Base-by-base conservation (phyloP, 2,797 vertebrate species). In the Crypturellus tataupa region DNA sequence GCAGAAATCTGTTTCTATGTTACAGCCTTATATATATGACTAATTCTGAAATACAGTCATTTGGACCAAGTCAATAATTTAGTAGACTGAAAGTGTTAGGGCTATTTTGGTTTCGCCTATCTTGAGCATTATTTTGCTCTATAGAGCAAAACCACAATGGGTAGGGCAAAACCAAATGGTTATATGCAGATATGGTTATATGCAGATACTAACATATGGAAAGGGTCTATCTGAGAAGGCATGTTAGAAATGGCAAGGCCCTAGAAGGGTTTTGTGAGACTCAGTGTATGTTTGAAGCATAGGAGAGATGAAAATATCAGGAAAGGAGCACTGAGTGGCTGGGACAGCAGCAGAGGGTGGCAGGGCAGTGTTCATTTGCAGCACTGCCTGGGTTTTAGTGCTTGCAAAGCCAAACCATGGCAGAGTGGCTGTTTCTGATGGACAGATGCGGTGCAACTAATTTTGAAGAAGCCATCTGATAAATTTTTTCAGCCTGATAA, bases 351-450 rank as follows among this genome's bases (percentile, higher is more conserved):
- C 65, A 49, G 68, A 0, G 18, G 4, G 53, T 44, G n/a, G 25
- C 85, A 13, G 82, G 87, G 72, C 80, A 78, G 53, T 20, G 91
- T 94, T 94, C 87, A 59, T 95, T 85, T 92, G 85, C 72, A 56
- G 0, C 16, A 63, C 51, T 65, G 70, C 84, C 94, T 96, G 93
- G 94, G 78, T 91, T 95, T 94, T 87, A 91, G 92, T 91, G 84
- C 63, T 95, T 81, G 73, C 68, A 37, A 27, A 95, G 80, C 60
- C 85, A 93, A 96, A 73, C 94, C 83, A 67, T 39, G 83, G 63
- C 69, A 47, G 12, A 64, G 40, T 73, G 60, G 65, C 90, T 94
- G 87, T 67, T 91, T 91, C 58, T 88, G 93, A 86, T 84, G 82
- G 83, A 55, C 77, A 91, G 80, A 76, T 72, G 72, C 31, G 63